Base-by-base conservation (phyloP, 2,888 invertebrate species). In the Pyrgus malvae region DNA sequence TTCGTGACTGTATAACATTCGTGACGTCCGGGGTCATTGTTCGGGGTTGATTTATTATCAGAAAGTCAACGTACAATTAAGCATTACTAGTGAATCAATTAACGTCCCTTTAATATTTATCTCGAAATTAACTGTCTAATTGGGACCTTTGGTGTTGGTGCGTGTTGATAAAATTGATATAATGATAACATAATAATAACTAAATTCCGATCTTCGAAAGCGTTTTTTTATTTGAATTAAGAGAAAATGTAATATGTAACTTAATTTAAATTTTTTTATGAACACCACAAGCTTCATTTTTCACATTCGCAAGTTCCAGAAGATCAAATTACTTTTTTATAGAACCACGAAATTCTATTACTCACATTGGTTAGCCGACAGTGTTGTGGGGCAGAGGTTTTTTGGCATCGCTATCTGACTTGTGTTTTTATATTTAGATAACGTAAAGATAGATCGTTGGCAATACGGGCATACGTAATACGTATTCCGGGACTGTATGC, bases 1-100 rank as follows among this genome's bases (percentile, higher is more conserved):
- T 51, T 53, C 45, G 53, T 53, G 53, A 53, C 53, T 31, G 12
- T 41, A 19, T 37, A 29, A 35, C 12, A 46, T 45, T 53, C 45
- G 53, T 46, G 53, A 31, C 38, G 31, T 40, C 25, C 12, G 12
- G 31, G 45, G 23, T 23, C 23, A 31, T 40, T 53, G 45, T 38
- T 37, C 29, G 29, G 37, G 14, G 16, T 53, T 53, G 53, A 53
- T 53, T 53, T 45, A 53, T 53, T 45, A 37, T 23, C 45, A 53
- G 27, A n/a, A 48, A 38, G 19, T 44, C 19, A 19, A 38, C 29
- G 27, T 11, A 37, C 21, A 16, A 3, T 35, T 16, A 23, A 8
- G 19, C 12, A 38, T 3, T 19, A 44, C 19, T 29, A 49, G n/a
- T 8, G 27, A 27, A 27, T 3, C 31, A 38, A 40, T 23, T 31